phyloP scores from a whole-genome alignment of 2,113 vertebrate genomes.

The Planiliza haematocheilus region DNA sequence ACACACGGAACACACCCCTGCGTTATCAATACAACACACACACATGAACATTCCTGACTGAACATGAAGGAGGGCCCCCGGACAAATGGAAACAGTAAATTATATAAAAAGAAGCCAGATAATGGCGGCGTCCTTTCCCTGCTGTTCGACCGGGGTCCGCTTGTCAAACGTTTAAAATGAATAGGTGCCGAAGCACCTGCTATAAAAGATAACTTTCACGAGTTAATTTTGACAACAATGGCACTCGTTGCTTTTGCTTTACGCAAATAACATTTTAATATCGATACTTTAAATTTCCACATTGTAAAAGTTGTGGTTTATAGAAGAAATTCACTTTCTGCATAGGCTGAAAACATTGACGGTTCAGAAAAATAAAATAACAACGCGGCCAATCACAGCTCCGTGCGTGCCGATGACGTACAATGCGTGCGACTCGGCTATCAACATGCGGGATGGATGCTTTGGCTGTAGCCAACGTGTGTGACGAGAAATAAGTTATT shows the following conservation, averaged over 20 bases:
- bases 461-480: slow-evolving; percentile 54
- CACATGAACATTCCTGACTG: slow-evolving; percentile 80
- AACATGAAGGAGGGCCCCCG: slow-evolving; percentile 57
- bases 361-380: not conserved
- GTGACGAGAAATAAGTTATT: slow-evolving; percentile 38
- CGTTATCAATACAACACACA: slow-evolving; percentile 74
- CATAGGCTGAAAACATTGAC: no score
- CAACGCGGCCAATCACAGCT: slow-evolving; percentile 62
- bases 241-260: not conserved
- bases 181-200: slow-evolving; percentile 27
- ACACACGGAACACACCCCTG: slow-evolving; percentile 56
- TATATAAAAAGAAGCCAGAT: slow-evolving; percentile 37
- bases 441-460: slow-evolving; percentile 69
- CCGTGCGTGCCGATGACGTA: slow-evolving; percentile 55
- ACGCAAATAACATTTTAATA: not conserved
- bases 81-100: slow-evolving; percentile 58
- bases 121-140: slow-evolving; percentile 63
- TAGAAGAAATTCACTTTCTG: not conserved
- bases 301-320: not conserved
- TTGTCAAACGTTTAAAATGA: slow-evolving; percentile 37
- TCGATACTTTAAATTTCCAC: not conserved
- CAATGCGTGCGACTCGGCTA: slow-evolving; percentile 55
- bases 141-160: slow-evolving; percentile 63
- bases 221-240: no score
- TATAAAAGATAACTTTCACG: no score